Base-by-base conservation (phyloP, 2,888 invertebrate genomes). In the Pantelozetes paolii region DNA sequence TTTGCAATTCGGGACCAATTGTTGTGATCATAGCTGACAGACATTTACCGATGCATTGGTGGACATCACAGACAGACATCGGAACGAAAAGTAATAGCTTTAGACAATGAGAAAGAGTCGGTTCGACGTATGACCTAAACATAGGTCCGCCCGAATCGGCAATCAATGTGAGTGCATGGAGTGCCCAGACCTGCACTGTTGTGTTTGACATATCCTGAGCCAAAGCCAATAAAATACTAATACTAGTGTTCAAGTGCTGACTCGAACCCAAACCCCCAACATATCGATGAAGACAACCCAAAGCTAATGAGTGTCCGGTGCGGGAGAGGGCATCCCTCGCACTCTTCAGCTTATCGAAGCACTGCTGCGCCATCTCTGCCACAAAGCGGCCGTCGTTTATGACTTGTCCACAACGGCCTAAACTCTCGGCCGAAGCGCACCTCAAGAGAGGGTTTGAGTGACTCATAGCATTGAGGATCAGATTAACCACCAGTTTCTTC, bases 141-240 rank as follows among this genome's bases (percentile, higher is more conserved):
- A 99, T 97, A 0, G 99, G 98, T 0, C 99, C 99, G 0, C 98
- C 96, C 0, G 97, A 96, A 83, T 98, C 97, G 2, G 95, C 96
- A 76, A 99, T 91, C 77, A 98, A 86, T 0, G 95, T 92, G 30
- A 99, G 84, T 0, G 98, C 96, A 84, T 98, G 95, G 18, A 99
- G 85, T 0, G 98, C 91, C 98, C 98, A 99, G 42, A 95, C 92
- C 87, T 98, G 98, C n/a, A 97, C 92, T 76, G 94, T 90, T 0
- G 94, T 92, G 36, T 94, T 92, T 0, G 92, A 89, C 73, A 89
- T 88, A 82, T 98, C 98, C 83, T 97, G 96, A 0, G 96, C 94
- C 48, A 98, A 84, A 0, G 97, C 96, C 26, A 98, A 84, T 64
- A 99, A 83, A 81, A 98, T 94, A 50, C 94, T 94, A 79, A 99